Evolutionary conservation across 1,140 invertebrate genomes (phyloP).

Genomic region (Mizuhopecten yessoensis): DNA sequence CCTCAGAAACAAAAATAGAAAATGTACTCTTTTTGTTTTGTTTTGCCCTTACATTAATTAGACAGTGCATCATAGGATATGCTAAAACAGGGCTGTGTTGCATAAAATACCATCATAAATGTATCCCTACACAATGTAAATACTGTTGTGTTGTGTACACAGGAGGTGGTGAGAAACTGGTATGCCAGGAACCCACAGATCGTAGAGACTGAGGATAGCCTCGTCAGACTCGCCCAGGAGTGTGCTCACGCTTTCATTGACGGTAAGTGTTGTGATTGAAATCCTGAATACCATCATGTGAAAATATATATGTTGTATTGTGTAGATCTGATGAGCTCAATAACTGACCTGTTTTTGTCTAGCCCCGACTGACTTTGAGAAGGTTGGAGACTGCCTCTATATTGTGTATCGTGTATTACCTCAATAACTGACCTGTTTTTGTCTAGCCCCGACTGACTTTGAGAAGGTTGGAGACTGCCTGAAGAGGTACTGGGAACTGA

Average conservation of each 20-base stretch:
- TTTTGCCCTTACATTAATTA: too few species aligned
- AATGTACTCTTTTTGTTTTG: too few species aligned
- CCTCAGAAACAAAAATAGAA: too few species aligned
- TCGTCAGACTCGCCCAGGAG: slow-evolving; percentile 78
- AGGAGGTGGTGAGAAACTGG: slow-evolving; percentile 86
- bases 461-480: slow-evolving; percentile 81
- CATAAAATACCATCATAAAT: too few species aligned
- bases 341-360: too few species aligned
- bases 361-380: slow-evolving; percentile 71
- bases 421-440: background rate
- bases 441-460: slow-evolving; percentile 77
- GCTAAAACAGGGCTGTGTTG: too few species aligned
- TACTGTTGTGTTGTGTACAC: too few species aligned
- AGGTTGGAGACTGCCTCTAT: slow-evolving; percentile 81
- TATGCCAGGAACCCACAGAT: slow-evolving; percentile 84
- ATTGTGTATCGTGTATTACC: background rate
- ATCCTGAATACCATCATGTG: background rate
- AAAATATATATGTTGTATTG: background rate
- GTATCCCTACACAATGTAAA: too few species aligned
- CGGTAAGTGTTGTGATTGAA: too few species aligned
- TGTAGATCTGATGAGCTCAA: background rate
- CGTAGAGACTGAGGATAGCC: slow-evolving; percentile 81
- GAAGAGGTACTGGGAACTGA: slow-evolving; percentile 83
- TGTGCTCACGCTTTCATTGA: slow-evolving; percentile 81
- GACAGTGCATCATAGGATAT: too few species aligned